These are phyloP conservation scores for Cerastis rubricosa DNA, from an alignment of 2,888 invertebrate species.

Conservation along the genomic window DNA sequence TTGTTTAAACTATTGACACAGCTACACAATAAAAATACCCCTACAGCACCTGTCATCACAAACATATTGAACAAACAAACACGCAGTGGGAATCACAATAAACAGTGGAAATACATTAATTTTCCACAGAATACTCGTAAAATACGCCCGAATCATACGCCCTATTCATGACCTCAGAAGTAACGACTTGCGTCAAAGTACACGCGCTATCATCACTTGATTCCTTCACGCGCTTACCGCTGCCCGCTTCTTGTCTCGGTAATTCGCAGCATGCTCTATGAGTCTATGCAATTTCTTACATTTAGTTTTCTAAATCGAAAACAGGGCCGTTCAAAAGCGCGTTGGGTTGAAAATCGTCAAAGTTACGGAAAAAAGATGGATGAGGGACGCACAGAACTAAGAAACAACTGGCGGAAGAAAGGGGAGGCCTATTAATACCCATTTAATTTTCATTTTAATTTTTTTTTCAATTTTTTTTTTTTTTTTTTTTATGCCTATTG, in stretches of 20 bases:
- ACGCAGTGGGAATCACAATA: conserved; percentile 51
- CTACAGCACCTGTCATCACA: conserved; percentile 60
- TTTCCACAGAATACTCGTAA: conserved; percentile 61
- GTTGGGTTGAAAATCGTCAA: not conserved
- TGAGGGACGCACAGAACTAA: not conserved
- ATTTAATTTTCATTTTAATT: too few species aligned
- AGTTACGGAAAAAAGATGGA: not conserved
- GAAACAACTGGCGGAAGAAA: not conserved
- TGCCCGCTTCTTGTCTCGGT: too few species aligned
- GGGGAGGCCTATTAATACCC: not conserved
- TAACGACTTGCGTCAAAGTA: not conserved
- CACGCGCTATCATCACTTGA: not conserved
- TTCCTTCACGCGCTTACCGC: not conserved
- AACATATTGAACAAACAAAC: conserved; percentile 52
- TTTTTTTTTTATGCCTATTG: too few species aligned
- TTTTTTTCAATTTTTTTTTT: too few species aligned
- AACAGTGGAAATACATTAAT: conserved; percentile 57
- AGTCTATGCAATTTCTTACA: not conserved
- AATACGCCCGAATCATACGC: conserved; percentile 22
- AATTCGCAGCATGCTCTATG: not conserved
- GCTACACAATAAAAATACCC: conserved; percentile 38
- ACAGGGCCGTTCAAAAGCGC: not conserved
- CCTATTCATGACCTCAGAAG: not conserved
- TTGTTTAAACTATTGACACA: conserved; percentile 4
- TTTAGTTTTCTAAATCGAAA: not conserved